These are phyloP conservation scores for Todiramphus saurophagus DNA, from an alignment of 2,113 vertebrate species.

Conservation along the genomic window DNA sequence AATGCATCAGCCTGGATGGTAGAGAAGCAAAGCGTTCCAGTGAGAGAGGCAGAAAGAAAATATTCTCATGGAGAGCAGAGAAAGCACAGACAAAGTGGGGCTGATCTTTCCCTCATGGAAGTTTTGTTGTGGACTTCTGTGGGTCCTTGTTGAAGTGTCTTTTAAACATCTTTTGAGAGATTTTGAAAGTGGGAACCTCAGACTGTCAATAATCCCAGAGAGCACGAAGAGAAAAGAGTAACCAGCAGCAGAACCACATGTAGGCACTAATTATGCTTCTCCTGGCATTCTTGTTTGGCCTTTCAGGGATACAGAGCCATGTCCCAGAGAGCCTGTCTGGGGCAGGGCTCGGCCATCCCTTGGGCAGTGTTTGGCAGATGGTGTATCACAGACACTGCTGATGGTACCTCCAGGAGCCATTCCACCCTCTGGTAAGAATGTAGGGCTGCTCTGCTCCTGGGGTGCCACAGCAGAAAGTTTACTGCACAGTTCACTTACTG, in stretches of 20 bases:
- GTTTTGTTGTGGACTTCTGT: not conserved
- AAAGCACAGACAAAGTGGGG: not conserved
- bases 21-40: not conserved
- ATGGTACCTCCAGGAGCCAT: not conserved
- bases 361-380: not conserved
- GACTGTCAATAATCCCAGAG: not conserved
- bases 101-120: not conserved
- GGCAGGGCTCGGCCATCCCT: not conserved
- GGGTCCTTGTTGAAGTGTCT: not conserved
- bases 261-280: not conserved
- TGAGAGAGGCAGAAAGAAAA: not conserved
- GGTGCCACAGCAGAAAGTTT: not conserved
- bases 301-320: not conserved
- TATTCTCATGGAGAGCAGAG: not conserved
- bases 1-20: not conserved
- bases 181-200: not conserved
- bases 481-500: accelerated
- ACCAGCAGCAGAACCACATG: not conserved
- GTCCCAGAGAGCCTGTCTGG: too few relatives aligned
- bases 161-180: not conserved
- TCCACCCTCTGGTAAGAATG: too few relatives aligned
- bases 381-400: not conserved
- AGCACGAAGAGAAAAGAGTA: not conserved
- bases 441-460: not conserved
- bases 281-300: not conserved